A percentile compares a stretch with the other conserved stretches of the same genome.
These are phyloP conservation scores for Cichladusa arquata DNA, from an alignment of 2,113 vertebrate genomes.

Conservation along the genomic window DNA sequence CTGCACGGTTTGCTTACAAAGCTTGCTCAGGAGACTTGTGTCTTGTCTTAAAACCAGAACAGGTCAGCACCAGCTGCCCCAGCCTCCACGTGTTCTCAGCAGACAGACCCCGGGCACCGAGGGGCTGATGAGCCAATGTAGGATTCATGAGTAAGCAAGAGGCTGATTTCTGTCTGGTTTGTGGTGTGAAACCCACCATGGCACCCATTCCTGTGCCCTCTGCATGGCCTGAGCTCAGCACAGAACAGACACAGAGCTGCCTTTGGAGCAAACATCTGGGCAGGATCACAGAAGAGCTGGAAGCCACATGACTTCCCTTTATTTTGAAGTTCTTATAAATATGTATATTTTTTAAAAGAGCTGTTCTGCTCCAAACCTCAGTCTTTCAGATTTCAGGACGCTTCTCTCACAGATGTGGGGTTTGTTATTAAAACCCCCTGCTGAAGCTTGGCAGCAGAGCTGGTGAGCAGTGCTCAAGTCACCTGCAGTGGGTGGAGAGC, in stretches of 20 bases:
- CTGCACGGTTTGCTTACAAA: background rate
- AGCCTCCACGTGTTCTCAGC: background rate
- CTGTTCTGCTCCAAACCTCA: background rate
- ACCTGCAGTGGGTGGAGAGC: background rate
- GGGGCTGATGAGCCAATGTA: rapidly evolving
- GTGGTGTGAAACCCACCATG: background rate
- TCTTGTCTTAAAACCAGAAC: background rate
- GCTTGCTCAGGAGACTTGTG: background rate
- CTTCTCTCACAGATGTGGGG: background rate
- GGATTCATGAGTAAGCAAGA: background rate
- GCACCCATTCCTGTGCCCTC: background rate
- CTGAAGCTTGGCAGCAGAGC: background rate
- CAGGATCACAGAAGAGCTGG: background rate
- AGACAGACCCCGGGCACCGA: rapidly evolving
- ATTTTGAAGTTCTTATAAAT: background rate
- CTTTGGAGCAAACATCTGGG: background rate
- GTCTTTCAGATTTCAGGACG: background rate
- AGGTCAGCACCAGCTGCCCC: background rate
- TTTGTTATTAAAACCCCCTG: background rate
- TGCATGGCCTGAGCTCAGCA: background rate
- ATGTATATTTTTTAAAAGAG: background rate
- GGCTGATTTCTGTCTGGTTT: background rate
- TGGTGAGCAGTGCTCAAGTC: background rate
- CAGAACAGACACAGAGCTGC: rapidly evolving
- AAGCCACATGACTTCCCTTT: background rate